phyloP scores from a whole-genome alignment of 2,113 vertebrate genomes.

The Paradisaea rubra region DNA sequence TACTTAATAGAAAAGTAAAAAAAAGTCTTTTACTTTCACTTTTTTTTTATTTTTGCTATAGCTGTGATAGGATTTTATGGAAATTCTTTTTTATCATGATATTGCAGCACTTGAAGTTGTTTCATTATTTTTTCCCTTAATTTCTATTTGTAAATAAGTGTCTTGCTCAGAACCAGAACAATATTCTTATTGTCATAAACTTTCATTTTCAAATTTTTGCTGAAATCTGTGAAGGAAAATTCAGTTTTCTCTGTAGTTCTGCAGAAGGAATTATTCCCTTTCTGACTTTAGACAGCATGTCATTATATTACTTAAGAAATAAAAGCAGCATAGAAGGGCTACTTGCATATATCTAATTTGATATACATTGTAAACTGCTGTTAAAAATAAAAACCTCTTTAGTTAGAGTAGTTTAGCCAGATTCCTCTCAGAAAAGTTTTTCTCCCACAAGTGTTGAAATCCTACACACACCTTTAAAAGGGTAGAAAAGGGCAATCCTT shows the following conservation, averaged over 20 bases:
- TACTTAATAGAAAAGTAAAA: conserved; percentile 22
- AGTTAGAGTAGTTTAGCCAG: neutral
- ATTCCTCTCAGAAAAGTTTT: neutral
- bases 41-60: neutral
- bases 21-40: neutral
- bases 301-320: neutral
- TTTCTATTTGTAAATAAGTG: neutral
- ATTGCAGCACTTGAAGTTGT: neutral
- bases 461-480: neutral
- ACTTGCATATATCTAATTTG: neutral
- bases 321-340: neutral
- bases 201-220: neutral
- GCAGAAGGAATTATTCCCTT: neutral
- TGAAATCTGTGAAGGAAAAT: neutral
- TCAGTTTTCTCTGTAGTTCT: neutral
- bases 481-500: neutral
- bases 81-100: neutral
- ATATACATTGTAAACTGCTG: neutral
- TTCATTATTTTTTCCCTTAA: neutral
- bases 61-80: neutral
- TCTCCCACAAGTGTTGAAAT: neutral
- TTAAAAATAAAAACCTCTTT: neutral
- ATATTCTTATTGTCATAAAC: neutral
- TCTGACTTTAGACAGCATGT: neutral
- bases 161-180: neutral